Evolutionary conservation across 2,797 vertebrate species (phyloP).

Genomic region (Sparus aurata): DNA sequence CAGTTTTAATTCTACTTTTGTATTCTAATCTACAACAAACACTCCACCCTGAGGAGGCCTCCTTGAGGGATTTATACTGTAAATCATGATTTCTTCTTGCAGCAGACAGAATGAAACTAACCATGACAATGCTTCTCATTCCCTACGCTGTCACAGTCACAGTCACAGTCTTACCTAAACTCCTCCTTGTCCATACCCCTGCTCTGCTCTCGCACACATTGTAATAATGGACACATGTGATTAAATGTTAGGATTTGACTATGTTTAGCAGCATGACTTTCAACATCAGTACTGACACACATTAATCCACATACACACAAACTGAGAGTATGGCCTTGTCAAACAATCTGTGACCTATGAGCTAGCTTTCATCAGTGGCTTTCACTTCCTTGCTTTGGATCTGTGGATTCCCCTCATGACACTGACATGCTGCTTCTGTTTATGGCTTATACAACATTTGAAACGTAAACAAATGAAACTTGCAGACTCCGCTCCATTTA

Average conservation of each 20-base stretch:
- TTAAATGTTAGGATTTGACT: not conserved
- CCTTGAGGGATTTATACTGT: not conserved
- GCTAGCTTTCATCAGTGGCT: conserved; percentile 21
- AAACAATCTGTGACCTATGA: conserved; percentile 55
- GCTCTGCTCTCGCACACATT: conserved; percentile 7
- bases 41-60: not conserved
- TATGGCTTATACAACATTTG: not conserved
- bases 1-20: too few species aligned
- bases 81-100: not conserved
- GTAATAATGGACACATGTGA: conserved; percentile 10
- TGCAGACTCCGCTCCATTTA: conserved; percentile 18
- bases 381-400: conserved; percentile 68
- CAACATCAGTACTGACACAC: not conserved
- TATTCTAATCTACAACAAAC: not conserved
- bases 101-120: not conserved
- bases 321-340: not conserved
- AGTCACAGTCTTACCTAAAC: conserved; percentile 3
- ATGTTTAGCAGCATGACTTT: conserved; percentile 47
- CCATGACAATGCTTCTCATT: not conserved
- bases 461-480: not conserved
- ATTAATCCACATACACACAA: conserved; percentile 26
- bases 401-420: conserved; percentile 54
- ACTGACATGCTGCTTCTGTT: conserved; percentile 12
- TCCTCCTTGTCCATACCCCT: not conserved
- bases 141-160: not conserved